A percentile compares a stretch with the other conserved stretches of the same genome.
These are phyloP conservation scores for Xiphorhynchus elegans DNA, from an alignment of 2,113 vertebrate species.

Conservation along the genomic window DNA sequence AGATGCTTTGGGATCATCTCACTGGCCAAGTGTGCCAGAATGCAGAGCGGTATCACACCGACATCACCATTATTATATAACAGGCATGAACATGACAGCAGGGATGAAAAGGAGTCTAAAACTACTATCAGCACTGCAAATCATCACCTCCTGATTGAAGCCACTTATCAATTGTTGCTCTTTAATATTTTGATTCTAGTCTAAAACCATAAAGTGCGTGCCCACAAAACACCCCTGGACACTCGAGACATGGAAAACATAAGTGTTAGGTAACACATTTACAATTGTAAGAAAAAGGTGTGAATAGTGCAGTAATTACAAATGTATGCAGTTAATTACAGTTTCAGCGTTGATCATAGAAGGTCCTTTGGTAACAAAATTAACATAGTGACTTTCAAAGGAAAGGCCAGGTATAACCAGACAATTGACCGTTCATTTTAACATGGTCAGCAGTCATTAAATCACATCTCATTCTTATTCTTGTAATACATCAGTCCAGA, in stretches of 20 bases:
- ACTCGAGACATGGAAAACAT: not conserved
- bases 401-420: not conserved
- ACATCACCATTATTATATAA: not conserved
- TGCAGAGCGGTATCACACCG: not conserved
- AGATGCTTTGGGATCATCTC: not conserved
- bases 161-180: not conserved
- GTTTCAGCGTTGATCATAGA: slow-evolving; percentile 20
- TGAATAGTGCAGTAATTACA: slow-evolving; percentile 8
- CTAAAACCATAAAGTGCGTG: not conserved
- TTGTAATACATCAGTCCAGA: not conserved
- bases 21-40: not conserved
- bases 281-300: slow-evolving; percentile 10
- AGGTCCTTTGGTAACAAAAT: slow-evolving; percentile 8
- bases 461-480: not conserved
- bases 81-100: not conserved
- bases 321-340: slow-evolving; percentile 1
- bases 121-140: not conserved
- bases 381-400: not conserved
- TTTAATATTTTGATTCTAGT: not conserved
- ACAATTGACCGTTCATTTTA: not conserved
- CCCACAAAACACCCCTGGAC: not conserved
- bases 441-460: not conserved
- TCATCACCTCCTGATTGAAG: not conserved
- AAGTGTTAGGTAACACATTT: not conserved
- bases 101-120: not conserved